Evolutionary conservation across 2,888 invertebrate genomes (phyloP).

Genomic region (Lycaena phlaeas): DNA sequence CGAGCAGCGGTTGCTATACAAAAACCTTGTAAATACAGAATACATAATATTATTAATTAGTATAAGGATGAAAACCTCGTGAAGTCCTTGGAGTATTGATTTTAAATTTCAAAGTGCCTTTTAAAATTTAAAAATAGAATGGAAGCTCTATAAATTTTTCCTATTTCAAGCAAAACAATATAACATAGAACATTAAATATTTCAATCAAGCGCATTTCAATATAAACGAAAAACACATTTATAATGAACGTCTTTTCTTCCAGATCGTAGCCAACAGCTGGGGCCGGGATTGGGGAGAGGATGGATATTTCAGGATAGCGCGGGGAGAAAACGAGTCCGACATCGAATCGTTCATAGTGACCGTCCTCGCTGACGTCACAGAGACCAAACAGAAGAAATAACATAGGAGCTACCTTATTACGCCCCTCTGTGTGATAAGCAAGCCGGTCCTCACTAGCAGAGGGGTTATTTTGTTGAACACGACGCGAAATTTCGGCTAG

Average conservation of each 20-base stretch:
- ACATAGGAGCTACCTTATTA: slow-evolving; percentile 38
- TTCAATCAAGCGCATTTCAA: too few relatives aligned
- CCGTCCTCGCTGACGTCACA: slow-evolving; percentile 78
- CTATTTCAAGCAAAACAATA: too few relatives aligned
- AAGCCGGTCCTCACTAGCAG: slow-evolving; percentile 34
- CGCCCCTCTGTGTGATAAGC: slow-evolving; percentile 42
- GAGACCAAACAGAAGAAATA: slow-evolving; percentile 55
- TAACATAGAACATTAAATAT: too few relatives aligned
- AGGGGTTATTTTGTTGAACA: slow-evolving; percentile 41
- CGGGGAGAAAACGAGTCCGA: slow-evolving; percentile 90
- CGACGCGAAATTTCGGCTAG: slow-evolving; percentile 42
- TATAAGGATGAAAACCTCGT: too few relatives aligned
- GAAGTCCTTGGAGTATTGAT: too few relatives aligned
- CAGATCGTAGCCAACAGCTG: slow-evolving; percentile 96
- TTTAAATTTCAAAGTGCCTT: too few relatives aligned
- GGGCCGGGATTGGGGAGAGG: slow-evolving; percentile 93
- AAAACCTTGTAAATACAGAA: too few relatives aligned
- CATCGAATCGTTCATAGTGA: slow-evolving; percentile 92
- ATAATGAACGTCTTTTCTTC: slow-evolving; percentile 19
- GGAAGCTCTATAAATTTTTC: too few relatives aligned
- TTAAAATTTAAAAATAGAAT: too few relatives aligned
- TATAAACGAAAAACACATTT: too few relatives aligned
- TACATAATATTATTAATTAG: too few relatives aligned
- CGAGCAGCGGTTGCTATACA: too few relatives aligned
- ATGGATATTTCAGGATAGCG: slow-evolving; percentile 90